Evolutionary conservation across 2,797 vertebrate genomes (phyloP), one percentile per base, ranked within the genome.

Genomic region (Lutjanus campechanus): DNA sequence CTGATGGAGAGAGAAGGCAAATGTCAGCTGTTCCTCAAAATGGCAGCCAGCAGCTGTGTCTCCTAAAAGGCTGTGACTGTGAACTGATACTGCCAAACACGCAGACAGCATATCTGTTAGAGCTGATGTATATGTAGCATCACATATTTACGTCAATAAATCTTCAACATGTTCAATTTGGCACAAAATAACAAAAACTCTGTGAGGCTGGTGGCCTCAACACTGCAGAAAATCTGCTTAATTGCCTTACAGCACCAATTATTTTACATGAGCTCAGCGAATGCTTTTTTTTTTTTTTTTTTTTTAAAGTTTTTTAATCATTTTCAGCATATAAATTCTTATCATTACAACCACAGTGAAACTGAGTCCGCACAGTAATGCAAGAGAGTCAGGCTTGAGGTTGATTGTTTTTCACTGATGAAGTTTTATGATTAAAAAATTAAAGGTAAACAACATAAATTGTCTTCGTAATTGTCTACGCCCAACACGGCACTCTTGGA

Each of bases 21-120:
- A 95, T 94, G 95, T 95, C 94, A 95, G 91, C 90, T 88, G 92
- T 92, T 93, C 82, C 73, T 95, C 93, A 94, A 94, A 93, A 93
- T 93, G 93, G 92, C 91, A 93, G 89, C 88, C 85, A 76, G 88
- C 86, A 92, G 88, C 86, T 88, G 83, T 84, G 81, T 77, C 68
- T 62, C 77, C 83, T 83, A 55, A 75, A 69, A 72, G 55, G 70
- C 77, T 58, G 78, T 22, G 83, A 83, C 73, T 73, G 76, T 74
- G 80, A 80, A 82, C 79, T 56, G 73, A 85, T 66, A 69, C 75
- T 66, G 66, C 68, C 77, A 85, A 60, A 83, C 67, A 80, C 70
- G 71, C 72, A 54, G 56, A 89, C 77, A 73, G 58, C 63, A 17
- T 50, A 72, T 82, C 72, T 25, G 70, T 69, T 47, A 20, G 13